A percentile compares a stretch with the other conserved stretches of the same genome.
Evolutionary conservation across 2,797 vertebrate species (phyloP).

Genomic region (Sebastes oblongus): DNA sequence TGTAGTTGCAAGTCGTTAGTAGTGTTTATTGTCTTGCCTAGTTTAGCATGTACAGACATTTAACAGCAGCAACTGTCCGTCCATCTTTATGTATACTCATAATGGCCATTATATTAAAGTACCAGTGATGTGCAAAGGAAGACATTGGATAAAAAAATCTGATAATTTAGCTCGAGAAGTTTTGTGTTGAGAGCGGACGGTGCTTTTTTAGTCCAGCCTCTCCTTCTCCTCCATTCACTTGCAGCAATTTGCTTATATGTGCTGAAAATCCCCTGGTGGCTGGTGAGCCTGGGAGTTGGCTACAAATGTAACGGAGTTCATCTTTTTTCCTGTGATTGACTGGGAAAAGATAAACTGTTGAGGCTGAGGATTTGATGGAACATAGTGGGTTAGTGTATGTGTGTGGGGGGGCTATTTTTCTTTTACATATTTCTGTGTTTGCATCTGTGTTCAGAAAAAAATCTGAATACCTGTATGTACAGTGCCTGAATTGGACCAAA

Average conservation of each 20-base stretch:
- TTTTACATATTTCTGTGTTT: neutral
- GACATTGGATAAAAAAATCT: neutral
- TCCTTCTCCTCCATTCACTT: neutral
- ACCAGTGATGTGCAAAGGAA: neutral
- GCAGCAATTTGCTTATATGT: constrained; percentile 15
- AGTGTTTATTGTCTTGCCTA: neutral
- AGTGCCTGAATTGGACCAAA: too few relatives aligned
- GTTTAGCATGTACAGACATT: neutral
- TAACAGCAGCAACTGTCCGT: neutral
- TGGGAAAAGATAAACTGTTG: constrained; percentile 57
- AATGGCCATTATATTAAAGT: neutral
- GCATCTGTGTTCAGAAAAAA: neutral
- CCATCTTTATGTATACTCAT: neutral
- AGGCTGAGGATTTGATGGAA: constrained; percentile 36
- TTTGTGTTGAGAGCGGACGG: neutral
- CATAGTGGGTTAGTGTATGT: neutral
- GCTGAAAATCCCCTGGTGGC: constrained; percentile 21
- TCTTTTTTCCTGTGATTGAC: constrained; percentile 67
- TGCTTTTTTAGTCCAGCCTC: constrained; percentile 9
- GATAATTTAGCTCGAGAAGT: neutral
- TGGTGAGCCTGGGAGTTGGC: constrained; percentile 44
- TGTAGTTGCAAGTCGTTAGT: neutral
- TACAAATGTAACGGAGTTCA: constrained; percentile 62
- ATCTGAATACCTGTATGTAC: neutral
- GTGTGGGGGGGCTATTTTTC: neutral